Percentiles rank a stretch among this genome's conserved stretches.
Conservation (phyloP, 2,113 vertebrate species). For the Salvator merianae region DNA sequence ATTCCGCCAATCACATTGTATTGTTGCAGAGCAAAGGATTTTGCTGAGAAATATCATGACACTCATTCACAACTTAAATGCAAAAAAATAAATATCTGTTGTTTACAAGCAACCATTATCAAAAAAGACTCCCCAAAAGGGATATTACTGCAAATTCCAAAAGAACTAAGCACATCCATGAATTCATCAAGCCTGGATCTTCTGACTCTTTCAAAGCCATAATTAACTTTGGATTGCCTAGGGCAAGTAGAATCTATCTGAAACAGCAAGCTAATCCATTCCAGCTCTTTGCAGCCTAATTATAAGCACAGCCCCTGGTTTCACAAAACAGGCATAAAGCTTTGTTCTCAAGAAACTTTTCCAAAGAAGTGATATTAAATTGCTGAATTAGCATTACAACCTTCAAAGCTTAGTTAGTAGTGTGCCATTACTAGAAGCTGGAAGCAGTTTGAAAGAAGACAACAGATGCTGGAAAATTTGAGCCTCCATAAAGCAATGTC, state of each 20-base stretch:
- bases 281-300: neutral
- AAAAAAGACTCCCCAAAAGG: neutral
- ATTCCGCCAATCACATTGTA: neutral
- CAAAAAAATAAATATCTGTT: neutral
- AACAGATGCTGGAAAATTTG: neutral
- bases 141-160: neutral
- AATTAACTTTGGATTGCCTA: neutral
- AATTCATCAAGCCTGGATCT: neutral
- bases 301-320: neutral
- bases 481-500: neutral
- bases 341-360: slow-evolving; percentile 19
- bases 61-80: neutral
- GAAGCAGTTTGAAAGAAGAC: slow-evolving; percentile 5
- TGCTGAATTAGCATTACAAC: slow-evolving; percentile 7
- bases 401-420: slow-evolving; percentile 19
- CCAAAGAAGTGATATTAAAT: neutral
- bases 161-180: neutral
- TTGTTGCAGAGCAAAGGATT: neutral
- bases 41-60: neutral
- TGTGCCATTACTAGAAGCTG: neutral
- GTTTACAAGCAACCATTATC: neutral
- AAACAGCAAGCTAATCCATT: neutral
- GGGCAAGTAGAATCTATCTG: neutral
- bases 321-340: neutral
- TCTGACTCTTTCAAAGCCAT: neutral